Percentiles rank a stretch among this genome's conserved stretches.
Evolutionary conservation across 2,888 invertebrate species (phyloP).

Genomic region (Pyrgus malvae): DNA sequence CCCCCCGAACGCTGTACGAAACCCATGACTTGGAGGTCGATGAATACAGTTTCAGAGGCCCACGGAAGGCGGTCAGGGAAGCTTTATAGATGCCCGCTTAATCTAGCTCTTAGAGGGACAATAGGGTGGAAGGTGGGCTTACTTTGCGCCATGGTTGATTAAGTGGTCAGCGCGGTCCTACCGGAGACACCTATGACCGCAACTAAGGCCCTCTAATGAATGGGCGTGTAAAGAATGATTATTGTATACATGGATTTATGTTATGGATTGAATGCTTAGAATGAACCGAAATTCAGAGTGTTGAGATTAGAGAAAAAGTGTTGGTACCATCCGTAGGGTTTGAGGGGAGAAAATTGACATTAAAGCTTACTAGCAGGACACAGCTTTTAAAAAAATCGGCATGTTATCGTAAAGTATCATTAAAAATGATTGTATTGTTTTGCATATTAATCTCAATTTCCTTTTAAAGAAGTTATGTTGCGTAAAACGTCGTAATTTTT

Average conservation of each 20-base stretch:
- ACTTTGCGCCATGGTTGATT: slow-evolving; percentile 44
- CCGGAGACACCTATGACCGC: slow-evolving; percentile 42
- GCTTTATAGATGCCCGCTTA: slow-evolving; percentile 71
- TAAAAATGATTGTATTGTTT: too few relatives aligned
- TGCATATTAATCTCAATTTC: too few relatives aligned
- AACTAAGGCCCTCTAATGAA: slow-evolving; percentile 37
- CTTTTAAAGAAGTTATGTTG: too few relatives aligned
- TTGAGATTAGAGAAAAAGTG: slow-evolving; percentile 11
- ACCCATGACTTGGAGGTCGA: slow-evolving; percentile 12
- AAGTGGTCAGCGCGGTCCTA: slow-evolving; percentile 42
- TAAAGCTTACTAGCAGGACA: too few relatives aligned
- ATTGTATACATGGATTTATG: slow-evolving; percentile 38
- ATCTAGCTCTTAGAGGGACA: slow-evolving; percentile 73
- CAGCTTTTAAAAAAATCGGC: too few relatives aligned
- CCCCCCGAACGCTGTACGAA: slow-evolving; percentile 35
- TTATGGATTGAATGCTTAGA: background rate
- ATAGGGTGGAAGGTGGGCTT: slow-evolving; percentile 47
- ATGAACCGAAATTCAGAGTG: slow-evolving; percentile 4
- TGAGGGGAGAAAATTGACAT: background rate
- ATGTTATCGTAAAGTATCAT: too few relatives aligned
- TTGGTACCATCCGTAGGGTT: background rate
- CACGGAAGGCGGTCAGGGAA: slow-evolving; percentile 46
- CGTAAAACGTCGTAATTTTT: too few relatives aligned
- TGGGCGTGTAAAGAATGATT: slow-evolving; percentile 38
- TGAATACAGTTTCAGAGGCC: slow-evolving; percentile 11